phyloP scores from a whole-genome alignment of 2,888 invertebrate genomes.

The Tortrix viridana region DNA sequence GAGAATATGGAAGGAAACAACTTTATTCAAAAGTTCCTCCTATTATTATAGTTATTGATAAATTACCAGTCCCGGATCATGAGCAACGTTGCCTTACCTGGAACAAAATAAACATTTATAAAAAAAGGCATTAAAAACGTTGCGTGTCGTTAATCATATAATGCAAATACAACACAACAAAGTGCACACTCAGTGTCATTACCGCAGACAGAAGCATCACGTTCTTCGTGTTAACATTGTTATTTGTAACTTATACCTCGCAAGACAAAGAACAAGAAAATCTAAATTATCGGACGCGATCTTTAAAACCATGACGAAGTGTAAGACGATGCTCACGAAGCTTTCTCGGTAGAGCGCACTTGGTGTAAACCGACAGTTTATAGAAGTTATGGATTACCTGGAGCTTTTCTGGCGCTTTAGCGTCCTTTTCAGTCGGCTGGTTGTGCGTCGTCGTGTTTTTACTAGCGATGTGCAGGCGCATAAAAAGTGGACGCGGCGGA shows the following conservation, averaged over 20 bases:
- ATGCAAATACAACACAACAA: constrained; percentile 14
- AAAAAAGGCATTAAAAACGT: constrained; percentile 8
- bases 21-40: constrained; percentile 10
- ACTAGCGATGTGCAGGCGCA: constrained; percentile 82
- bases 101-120: constrained; percentile 51
- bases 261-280: constrained; percentile 54
- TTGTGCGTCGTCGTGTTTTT: constrained; percentile 74
- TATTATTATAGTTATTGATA: constrained; percentile 11
- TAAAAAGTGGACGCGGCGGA: constrained; percentile 81
- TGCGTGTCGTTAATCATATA: background rate
- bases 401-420: constrained; percentile 62
- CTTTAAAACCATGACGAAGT: constrained; percentile 60
- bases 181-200: constrained; percentile 25
- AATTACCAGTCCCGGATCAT: constrained; percentile 27
- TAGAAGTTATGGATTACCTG: constrained; percentile 57
- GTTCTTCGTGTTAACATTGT: constrained; percentile 31
- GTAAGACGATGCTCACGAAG: constrained; percentile 43
- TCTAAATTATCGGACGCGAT: constrained; percentile 61
- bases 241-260: constrained; percentile 42
- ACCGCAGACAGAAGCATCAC: constrained; percentile 9
- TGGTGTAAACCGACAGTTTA: constrained; percentile 63
- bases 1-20: constrained; percentile 45
- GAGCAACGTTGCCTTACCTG: constrained; percentile 56
- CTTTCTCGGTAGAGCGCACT: constrained; percentile 74
- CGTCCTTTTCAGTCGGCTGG: constrained; percentile 68